Evolutionary conservation across 2,113 vertebrate species (phyloP), one percentile per base, ranked within the genome.

Genomic region (Strigops habroptila): DNA sequence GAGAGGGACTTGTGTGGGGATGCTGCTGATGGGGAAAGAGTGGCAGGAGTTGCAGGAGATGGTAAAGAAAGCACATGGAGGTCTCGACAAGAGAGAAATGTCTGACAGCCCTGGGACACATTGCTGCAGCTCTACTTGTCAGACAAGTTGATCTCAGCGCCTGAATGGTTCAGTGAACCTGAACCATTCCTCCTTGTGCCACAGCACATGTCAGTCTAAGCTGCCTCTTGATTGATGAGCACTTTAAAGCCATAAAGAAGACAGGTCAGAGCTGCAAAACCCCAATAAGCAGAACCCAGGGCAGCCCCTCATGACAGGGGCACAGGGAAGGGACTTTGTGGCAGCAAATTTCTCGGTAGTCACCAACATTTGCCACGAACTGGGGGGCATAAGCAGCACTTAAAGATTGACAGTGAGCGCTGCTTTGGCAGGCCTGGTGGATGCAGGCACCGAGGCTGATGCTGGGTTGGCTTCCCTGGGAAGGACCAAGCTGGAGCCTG

Each of bases 381-480:
- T 30, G 14, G 4, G 44, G 46, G 10, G 3, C 33, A 65, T 7
- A 39, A 77, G 28, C 41, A 37, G 71, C 0, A 6, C 48, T 43
- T 23, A 24, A 59, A 82, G 52, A 12, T 1, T 48, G 22, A 7
- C 9, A 9, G 3, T 12, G 44, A 63, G 60, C 0, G 0, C 30
- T 39, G 73, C 74, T 78, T 46, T 51, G 53, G 43, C 55, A 41
- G 55, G 43, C 30, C 75, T 18, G 70, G 59, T 39, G 69, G 68
- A 63, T 55, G n/a, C 49, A 52, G 62, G 25, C 37, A 35, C 9
- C 18, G 12, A 10, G 14, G 5, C 35, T 31, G 64, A 51, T 31
- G 44, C 55, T 55, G 35, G 24, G 21, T 35, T 71, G 68, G 33
- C 9, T 39, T 64, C 69, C 24, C 25, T 14, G 49, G n/a, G 51